Evolutionary conservation across 2,797 vertebrate species (phyloP).

Genomic region (Anomalospiza imberbis): DNA sequence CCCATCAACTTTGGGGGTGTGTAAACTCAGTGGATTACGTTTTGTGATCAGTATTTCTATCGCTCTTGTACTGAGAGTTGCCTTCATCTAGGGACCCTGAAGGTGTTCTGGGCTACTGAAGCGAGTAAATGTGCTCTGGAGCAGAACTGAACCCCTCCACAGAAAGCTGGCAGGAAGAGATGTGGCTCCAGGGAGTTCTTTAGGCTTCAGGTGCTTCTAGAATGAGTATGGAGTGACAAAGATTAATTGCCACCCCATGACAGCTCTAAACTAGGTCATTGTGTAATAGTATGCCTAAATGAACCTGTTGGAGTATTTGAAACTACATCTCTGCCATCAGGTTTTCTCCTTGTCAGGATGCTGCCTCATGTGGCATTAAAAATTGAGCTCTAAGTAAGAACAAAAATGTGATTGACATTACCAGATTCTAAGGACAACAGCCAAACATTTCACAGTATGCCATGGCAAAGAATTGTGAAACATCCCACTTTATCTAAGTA

Average conservation of each 20-base stretch:
- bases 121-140: not conserved
- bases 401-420: not conserved
- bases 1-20: not conserved
- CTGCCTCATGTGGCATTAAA: not conserved
- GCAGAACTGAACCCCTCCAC: not conserved
- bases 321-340: not conserved
- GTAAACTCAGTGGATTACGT: not conserved
- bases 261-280: slow-evolving; percentile 33
- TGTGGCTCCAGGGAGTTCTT: not conserved
- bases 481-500: not conserved
- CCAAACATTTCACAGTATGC: not conserved
- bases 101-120: not conserved
- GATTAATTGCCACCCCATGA: slow-evolving; percentile 20
- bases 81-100: not conserved
- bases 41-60: not conserved
- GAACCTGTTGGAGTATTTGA: slow-evolving; percentile 18
- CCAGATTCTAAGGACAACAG: not conserved
- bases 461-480: not conserved
- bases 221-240: slow-evolving; percentile 26
- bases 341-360: not conserved
- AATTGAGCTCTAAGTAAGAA: not conserved
- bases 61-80: not conserved
- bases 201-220: not conserved
- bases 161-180: not conserved
- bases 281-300: not conserved